phyloP scores from a whole-genome alignment of 2,113 vertebrate genomes.

The Chaetops frenatus region DNA sequence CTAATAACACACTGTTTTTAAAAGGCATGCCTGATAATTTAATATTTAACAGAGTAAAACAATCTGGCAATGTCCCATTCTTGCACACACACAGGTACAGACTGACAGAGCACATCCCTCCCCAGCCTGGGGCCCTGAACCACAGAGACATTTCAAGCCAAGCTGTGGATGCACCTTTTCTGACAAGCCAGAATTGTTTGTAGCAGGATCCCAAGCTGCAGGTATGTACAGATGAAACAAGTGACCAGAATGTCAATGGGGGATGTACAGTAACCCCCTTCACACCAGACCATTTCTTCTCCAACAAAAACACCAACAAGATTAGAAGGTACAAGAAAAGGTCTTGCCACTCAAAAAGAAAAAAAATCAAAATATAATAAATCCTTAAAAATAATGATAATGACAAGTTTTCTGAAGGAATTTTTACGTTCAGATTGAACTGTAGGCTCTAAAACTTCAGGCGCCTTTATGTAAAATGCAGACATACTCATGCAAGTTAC shows the following conservation, averaged over 20 bases:
- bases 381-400: neutral
- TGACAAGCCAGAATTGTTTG: neutral
- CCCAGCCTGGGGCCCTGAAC: neutral
- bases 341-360: neutral
- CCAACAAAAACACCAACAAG: neutral
- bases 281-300: neutral
- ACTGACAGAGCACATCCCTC: neutral
- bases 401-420: neutral
- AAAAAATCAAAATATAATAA: neutral
- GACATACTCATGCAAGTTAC: neutral
- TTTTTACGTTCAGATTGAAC: neutral
- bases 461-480: neutral
- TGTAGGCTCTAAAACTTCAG: neutral
- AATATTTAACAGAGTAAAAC: neutral
- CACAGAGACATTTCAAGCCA: neutral
- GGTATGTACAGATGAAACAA: neutral
- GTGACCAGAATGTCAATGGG: accelerated
- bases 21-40: neutral
- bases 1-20: neutral
- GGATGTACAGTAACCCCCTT: neutral
- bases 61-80: neutral
- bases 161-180: neutral
- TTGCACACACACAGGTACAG: neutral
- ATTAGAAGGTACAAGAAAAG: neutral
- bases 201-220: neutral